These are phyloP conservation scores for Sebastes diploproa DNA, from an alignment of 2,797 vertebrate genomes.

Conservation along the genomic window DNA sequence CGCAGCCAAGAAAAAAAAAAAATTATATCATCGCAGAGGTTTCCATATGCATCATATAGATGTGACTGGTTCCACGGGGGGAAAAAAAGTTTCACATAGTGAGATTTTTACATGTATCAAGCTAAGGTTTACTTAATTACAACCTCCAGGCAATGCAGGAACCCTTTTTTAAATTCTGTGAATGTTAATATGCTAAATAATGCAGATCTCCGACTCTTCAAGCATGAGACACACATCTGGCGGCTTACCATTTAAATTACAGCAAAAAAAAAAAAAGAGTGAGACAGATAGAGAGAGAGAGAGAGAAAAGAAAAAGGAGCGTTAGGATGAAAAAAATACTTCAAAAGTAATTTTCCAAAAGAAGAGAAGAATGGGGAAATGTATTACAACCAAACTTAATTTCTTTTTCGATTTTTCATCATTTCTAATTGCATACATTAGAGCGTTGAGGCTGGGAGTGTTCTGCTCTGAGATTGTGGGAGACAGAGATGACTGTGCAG, in stretches of 20 bases:
- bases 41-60: conserved; percentile 98
- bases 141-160: conserved; percentile 99
- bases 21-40: conserved; percentile 90
- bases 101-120: conserved; percentile 98
- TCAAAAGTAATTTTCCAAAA: conserved; percentile 92
- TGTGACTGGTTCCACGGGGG: conserved; percentile 88
- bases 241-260: conserved; percentile 99
- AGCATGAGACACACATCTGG: conserved; percentile 99
- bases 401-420: conserved; percentile 90
- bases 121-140: conserved; percentile 99
- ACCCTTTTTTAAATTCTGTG: conserved; percentile 99
- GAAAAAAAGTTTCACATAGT: conserved; percentile 91
- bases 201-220: conserved; percentile 99
- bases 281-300: conserved; percentile 73
- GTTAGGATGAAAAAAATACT: conserved; percentile 80
- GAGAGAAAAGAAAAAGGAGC: conserved; percentile 60
- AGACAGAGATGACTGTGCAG: conserved; percentile 59
- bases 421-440: conserved; percentile 90
- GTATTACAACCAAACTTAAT: conserved; percentile 92
- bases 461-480: conserved; percentile 71
- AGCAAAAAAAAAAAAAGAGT: conserved; percentile 82
- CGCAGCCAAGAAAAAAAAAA: conserved; percentile 91
- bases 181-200: conserved; percentile 99
- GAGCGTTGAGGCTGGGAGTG: conserved; percentile 73
- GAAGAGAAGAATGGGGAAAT: conserved; percentile 89